These are phyloP conservation scores for Coenonympha glycerion DNA, from an alignment of 2,888 invertebrate species.

Conservation along the genomic window DNA sequence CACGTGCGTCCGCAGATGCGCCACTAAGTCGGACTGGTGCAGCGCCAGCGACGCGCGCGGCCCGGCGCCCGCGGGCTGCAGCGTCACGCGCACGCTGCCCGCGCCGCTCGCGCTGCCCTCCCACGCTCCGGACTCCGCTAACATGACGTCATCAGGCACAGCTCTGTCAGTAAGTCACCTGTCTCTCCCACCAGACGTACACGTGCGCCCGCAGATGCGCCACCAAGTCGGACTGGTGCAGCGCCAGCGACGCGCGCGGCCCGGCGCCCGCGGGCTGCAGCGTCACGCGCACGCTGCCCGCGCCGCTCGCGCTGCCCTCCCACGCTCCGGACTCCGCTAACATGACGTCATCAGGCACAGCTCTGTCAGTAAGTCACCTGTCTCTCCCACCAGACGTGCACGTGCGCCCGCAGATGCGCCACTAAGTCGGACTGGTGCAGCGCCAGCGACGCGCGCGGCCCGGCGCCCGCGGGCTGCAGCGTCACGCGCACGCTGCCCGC, in stretches of 20 bases:
- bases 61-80: no score
- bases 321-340: constrained; percentile 89
- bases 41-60: no score
- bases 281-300: no score
- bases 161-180: no score
- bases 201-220: constrained; percentile 95
- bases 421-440: constrained; percentile 91
- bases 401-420: constrained; percentile 94
- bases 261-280: no score
- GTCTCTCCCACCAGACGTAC: constrained; percentile 94
- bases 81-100: no score
- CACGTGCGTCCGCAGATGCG: constrained; percentile 94
- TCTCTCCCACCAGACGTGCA: constrained; percentile 96
- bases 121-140: constrained; percentile 88
- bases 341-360: constrained; percentile 86
- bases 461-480: constrained; percentile 91
- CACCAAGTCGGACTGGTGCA: constrained; percentile 90
- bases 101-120: constrained; percentile 77
- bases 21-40: constrained; percentile 90
- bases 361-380: no score
- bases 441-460: constrained; percentile 88
- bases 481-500: constrained; percentile 80
- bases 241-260: no score
- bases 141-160: constrained; percentile 73
- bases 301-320: constrained; percentile 77